Evolutionary conservation across 92 coral and sea anemone species (phyloP).

Genomic region (Chrysogorgia sp.): DNA sequence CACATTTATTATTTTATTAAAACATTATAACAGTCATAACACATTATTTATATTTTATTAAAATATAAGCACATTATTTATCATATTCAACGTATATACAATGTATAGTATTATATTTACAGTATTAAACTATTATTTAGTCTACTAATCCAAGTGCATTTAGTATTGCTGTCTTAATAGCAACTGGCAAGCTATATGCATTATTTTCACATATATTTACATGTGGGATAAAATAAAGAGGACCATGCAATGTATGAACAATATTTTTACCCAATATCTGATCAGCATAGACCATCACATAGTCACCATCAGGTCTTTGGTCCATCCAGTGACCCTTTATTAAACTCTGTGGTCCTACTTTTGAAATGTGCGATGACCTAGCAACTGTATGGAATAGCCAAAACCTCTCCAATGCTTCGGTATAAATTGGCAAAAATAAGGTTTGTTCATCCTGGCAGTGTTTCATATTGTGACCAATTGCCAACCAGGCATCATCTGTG

Average conservation of each 20-base stretch:
- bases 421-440: constrained; percentile 47
- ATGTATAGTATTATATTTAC: too few species aligned
- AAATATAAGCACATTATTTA: too few species aligned
- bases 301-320: constrained; percentile 31
- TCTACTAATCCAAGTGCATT: too few species aligned
- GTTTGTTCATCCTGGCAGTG: constrained; percentile 45
- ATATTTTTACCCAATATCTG: constrained; percentile 54
- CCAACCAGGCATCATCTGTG: too few species aligned
- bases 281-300: constrained; percentile 26
- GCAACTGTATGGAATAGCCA: constrained; percentile 46
- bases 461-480: constrained; percentile 59
- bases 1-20: too few species aligned
- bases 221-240: constrained; percentile 45
- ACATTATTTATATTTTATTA: too few species aligned
- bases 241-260: constrained; percentile 57
- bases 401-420: constrained; percentile 43
- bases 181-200: too few species aligned
- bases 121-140: too few species aligned
- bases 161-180: too few species aligned
- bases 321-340: constrained; percentile 60
- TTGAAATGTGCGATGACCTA: constrained; percentile 41
- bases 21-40: too few species aligned
- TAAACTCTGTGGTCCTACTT: constrained; percentile 27
- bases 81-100: too few species aligned
- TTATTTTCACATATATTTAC: too few species aligned